These are phyloP conservation scores for Ceryle rudis DNA, from an alignment of 2,797 vertebrate species.

Conservation along the genomic window DNA sequence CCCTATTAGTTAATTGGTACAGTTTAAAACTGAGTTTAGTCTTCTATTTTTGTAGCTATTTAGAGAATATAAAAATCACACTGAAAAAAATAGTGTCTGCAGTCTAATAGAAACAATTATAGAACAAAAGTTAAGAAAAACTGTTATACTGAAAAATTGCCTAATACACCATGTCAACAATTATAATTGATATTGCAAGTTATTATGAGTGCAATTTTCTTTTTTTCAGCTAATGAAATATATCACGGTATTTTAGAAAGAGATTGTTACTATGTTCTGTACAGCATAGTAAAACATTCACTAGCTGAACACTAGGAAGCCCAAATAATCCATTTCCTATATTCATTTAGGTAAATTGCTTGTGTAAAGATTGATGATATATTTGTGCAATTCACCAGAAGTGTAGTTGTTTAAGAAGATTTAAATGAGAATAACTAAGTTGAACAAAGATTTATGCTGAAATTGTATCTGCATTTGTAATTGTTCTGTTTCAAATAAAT, in stretches of 20 bases:
- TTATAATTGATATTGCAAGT: neutral
- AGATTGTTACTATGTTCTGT: neutral
- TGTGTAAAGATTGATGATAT: neutral
- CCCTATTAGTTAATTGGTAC: neutral
- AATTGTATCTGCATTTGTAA: neutral
- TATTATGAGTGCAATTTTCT: slow-evolving; percentile 12
- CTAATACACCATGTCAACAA: neutral
- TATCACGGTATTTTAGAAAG: neutral
- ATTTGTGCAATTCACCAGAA: neutral
- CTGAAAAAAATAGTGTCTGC: neutral
- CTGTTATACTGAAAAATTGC: neutral
- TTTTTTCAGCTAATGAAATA: slow-evolving; percentile 30
- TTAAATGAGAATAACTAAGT: neutral
- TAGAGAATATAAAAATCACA: neutral
- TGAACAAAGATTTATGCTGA: neutral
- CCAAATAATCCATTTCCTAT: neutral
- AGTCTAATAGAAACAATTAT: neutral
- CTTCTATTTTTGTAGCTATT: neutral
- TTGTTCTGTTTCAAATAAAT: neutral
- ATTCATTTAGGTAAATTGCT: neutral
- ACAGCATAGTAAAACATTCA: neutral
- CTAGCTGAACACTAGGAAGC: neutral
- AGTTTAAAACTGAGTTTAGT: neutral
- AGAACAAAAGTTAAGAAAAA: neutral
- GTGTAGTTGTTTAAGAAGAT: neutral